Conservation (phyloP, 1,140 invertebrate species). For the Papilio xuthus region DNA sequence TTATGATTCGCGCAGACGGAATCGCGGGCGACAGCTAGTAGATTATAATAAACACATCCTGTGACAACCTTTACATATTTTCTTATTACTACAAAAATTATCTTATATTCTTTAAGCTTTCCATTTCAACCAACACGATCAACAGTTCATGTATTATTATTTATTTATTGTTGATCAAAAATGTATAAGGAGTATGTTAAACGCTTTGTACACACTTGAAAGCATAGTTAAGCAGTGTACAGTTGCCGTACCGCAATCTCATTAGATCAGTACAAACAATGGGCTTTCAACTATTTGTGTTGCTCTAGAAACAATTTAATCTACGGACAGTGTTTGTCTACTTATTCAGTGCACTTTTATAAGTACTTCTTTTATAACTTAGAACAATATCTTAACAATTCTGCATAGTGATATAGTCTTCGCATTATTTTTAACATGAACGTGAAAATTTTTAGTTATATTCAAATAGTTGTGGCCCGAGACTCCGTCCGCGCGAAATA, state of each 20-base stretch:
- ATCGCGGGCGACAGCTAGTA: no score
- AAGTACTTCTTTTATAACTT: background rate
- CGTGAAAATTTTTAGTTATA: background rate
- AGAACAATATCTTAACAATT: background rate
- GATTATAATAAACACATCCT: no score
- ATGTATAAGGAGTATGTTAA: background rate
- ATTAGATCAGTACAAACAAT: slow-evolving; percentile 28
- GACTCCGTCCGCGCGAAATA: no score
- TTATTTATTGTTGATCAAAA: background rate
- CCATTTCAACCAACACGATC: background rate
- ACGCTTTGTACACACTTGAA: background rate
- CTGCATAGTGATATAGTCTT: background rate
- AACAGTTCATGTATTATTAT: background rate
- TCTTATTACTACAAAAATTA: no score
- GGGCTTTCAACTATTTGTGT: slow-evolving; percentile 4
- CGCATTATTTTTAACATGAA: background rate
- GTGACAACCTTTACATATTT: no score
- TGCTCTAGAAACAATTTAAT: slow-evolving; percentile 27
- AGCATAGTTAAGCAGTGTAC: background rate
- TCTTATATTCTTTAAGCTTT: no score
- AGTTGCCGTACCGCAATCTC: slow-evolving; percentile 23
- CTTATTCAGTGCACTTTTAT: slow-evolving; percentile 3
- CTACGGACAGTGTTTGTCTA: slow-evolving; percentile 6
- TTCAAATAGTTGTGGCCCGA: no score
- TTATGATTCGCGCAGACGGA: no score